Conservation (phyloP, 2,888 invertebrate genomes). For the Drosophila subquinaria region DNA sequence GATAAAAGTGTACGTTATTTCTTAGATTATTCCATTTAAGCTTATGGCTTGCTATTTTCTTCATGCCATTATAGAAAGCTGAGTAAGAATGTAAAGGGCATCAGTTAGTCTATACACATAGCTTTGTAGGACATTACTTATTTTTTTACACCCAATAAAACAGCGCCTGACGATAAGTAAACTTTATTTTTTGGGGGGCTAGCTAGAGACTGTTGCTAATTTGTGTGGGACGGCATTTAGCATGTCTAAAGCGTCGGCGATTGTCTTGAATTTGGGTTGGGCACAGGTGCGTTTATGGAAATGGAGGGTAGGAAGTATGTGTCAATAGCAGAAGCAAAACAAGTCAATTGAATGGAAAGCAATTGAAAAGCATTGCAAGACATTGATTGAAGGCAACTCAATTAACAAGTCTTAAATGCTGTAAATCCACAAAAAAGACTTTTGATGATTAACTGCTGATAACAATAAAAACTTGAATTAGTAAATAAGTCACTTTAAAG, state of each 20-base stretch:
- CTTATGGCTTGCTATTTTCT: neutral
- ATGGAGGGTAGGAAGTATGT: neutral
- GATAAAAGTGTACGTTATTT: neutral
- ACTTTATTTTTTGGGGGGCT: constrained; percentile 7
- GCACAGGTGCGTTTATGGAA: neutral
- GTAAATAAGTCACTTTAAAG: neutral
- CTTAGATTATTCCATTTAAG: too few relatives aligned
- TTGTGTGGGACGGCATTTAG: constrained; percentile 54
- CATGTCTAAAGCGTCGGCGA: constrained; percentile 36
- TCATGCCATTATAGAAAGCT: neutral
- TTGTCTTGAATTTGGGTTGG: constrained; percentile 45
- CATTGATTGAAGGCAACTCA: constrained; percentile 32
- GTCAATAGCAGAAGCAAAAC: constrained; percentile 29
- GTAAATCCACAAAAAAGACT: neutral
- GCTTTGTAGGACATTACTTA: neutral
- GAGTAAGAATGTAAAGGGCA: neutral
- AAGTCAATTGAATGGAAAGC: constrained; percentile 26
- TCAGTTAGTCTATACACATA: neutral
- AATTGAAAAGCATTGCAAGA: constrained; percentile 28
- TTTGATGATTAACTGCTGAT: neutral
- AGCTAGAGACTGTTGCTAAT: constrained; percentile 38
- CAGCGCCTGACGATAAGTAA: constrained; percentile 10
- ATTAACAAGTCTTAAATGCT: constrained; percentile 34
- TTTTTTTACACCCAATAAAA: neutral
- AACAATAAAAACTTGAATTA: neutral